Base-by-base conservation (phyloP, 2,888 invertebrate species). In the Onchidella celtica region DNA sequence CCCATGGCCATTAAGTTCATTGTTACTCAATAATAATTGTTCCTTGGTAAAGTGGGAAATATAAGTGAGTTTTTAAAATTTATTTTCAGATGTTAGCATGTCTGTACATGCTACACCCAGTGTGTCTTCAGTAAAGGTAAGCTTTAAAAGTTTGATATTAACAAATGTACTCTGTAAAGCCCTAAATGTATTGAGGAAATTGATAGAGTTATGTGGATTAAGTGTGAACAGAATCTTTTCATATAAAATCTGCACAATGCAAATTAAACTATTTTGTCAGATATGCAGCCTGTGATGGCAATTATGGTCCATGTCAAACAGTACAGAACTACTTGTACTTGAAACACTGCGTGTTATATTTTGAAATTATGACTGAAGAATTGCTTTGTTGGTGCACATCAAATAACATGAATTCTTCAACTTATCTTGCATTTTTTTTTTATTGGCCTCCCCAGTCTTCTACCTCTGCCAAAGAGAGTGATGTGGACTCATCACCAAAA, bases 381-480 rank as follows among this genome's bases (percentile, higher is more conserved):
- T n/a, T n/a, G n/a, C n/a, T n/a, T 47, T 47, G 47, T 47, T 11
- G 47, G 6, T 47, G 47, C 47, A 47, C 9, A 17, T 17, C 17
- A 47, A 6, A 11, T 47, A 17, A 47, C 17, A 11, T 47, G 9
- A 11, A 17, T 11, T 17, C 47, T 47, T 47, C 47, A 11, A 47
- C 47, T 47, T 17, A 11, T 17, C 17, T 47, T 17, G 17, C 17
- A 47, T 47, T 47, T 17, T 47, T 17, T 47, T 47, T 47, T 47
- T 47, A n/a, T n/a, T n/a, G n/a, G n/a, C 38, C 24, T 38, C 38
- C n/a, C 3, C 2, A 57, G 59, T 34, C 59, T 6, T 72, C 72
- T 11, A 57, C 57, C 17, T 72, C 72, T 21, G 72, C 72, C 36
- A 72, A 72, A 57, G 57, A 72, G 34, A 72, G 59, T 59, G 59